A percentile compares a stretch with the other conserved stretches of the same genome.
Evolutionary conservation across 2,888 invertebrate species (phyloP).

Genomic region (Germaria angustata): DNA sequence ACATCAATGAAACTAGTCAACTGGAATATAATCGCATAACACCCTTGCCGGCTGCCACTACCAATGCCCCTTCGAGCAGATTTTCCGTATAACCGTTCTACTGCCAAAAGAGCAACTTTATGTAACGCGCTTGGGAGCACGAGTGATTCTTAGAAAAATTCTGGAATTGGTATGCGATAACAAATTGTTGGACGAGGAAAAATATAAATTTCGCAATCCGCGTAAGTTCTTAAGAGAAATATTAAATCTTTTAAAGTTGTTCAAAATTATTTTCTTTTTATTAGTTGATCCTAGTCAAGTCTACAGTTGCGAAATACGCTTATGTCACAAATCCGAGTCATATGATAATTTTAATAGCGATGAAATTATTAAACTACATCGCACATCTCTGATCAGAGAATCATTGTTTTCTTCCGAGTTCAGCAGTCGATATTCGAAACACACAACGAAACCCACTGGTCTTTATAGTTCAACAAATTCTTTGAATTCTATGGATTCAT

Average conservation of each 20-base stretch:
- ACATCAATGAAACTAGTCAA: slow-evolving; percentile 79
- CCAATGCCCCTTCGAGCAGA: slow-evolving; percentile 80
- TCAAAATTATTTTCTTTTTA: background rate
- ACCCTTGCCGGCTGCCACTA: slow-evolving; percentile 77
- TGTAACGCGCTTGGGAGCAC: slow-evolving; percentile 87
- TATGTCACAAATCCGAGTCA: slow-evolving; percentile 79
- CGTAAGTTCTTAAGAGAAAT: slow-evolving; percentile 82
- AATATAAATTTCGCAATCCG: slow-evolving; percentile 89
- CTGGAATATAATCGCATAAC: slow-evolving; percentile 80
- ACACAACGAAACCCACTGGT: slow-evolving; percentile 78
- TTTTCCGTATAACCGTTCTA: slow-evolving; percentile 83
- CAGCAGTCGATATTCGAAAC: slow-evolving; percentile 79
- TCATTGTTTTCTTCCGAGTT: slow-evolving; percentile 79
- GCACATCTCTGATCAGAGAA: slow-evolving; percentile 76
- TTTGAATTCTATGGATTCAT: slow-evolving; percentile 79
- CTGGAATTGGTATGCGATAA: slow-evolving; percentile 87
- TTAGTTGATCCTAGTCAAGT: slow-evolving; percentile 79
- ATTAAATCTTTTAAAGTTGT: too few relatives aligned
- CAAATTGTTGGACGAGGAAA: slow-evolving; percentile 86
- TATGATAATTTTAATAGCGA: slow-evolving; percentile 78
- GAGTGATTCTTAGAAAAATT: slow-evolving; percentile 85
- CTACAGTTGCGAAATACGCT: slow-evolving; percentile 78
- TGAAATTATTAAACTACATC: slow-evolving; percentile 77
- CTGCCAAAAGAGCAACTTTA: slow-evolving; percentile 90
- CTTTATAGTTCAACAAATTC: slow-evolving; percentile 80